Base-by-base conservation (phyloP, 2,888 invertebrate genomes). In the Invenusta paracnida region DNA sequence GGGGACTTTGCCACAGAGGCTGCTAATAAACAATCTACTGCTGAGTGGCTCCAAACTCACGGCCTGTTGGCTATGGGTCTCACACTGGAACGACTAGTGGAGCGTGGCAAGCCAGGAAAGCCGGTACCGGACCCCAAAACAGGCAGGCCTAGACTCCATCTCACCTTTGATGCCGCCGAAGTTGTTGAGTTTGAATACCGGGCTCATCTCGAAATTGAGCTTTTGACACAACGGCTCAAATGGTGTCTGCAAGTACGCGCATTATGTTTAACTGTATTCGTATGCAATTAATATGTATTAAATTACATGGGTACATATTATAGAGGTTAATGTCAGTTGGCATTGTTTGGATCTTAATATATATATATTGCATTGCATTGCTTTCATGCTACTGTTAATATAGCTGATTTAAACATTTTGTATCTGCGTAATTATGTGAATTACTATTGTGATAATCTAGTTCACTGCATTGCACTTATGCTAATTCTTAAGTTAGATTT, bases 181-280 rank as follows among this genome's bases (percentile, higher is more conserved):
- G 90, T 92, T 85, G 91, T 91, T 88, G 91, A 91, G 86, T 92
- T 91, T 89, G 91, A 92, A 88, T 91, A 91, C 87, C 90, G 89
- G 87, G 88, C 91, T 1, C 88, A 89, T 85, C 67, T 88, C 88
- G 89, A 83, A 87, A 89, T 88, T 86, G 90, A 91, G 88, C 88
- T 88, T 28, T 91, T 89, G 87, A 91, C 91, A n/a, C 90, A 91
- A 82, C 89, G 91, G 87, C 91, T 91, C 67, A 91, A 91, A 85
- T 91, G 91, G 91, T 88, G 91, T n/a, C 87, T 91, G 11, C 89
- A 90, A 83, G 91, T 79, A 11, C 5, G 27, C 1, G 48, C n/a
- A 17, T 2, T n/a, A 25, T 25, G 25, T 5, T 48, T 48, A 11
- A 11, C 48, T 48, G 48, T 48, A 17, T 48, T 5, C 11, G 5